Percentiles rank a stretch among this genome's conserved stretches.
phyloP scores from a whole-genome alignment of 2,888 invertebrate species.

The Siphonodentalium dalli region DNA sequence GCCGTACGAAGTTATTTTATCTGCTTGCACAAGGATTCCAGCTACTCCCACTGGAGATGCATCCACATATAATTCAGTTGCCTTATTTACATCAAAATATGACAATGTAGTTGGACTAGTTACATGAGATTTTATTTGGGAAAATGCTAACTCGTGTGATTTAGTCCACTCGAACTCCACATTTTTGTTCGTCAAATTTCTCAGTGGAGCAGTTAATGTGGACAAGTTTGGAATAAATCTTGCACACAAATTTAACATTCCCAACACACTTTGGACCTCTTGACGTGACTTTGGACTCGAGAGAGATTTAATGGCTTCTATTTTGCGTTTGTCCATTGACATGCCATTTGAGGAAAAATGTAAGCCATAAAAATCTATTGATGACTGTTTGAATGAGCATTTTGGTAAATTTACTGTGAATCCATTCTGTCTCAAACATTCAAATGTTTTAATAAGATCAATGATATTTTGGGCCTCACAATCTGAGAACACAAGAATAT shows the following conservation, averaged over 20 bases:
- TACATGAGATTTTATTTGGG: constrained; percentile 19
- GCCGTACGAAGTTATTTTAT: constrained; percentile 16
- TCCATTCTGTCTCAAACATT: no score
- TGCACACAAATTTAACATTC: constrained; percentile 19
- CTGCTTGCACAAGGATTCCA: constrained; percentile 25
- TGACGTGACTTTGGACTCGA: no score
- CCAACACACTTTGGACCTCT: no score
- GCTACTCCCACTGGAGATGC: constrained; percentile 29
- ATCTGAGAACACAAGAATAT: no score
- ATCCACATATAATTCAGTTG: constrained; percentile 25
- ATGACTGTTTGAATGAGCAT: no score
- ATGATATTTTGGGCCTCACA: no score
- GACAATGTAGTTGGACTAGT: constrained; percentile 9
- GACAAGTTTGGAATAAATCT: constrained; percentile 27
- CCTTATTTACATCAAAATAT: constrained; percentile 20
- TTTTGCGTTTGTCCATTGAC: no score
- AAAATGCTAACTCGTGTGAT: constrained; percentile 14
- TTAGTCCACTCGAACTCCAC: constrained; percentile 16
- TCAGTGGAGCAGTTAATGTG: constrained; percentile 18
- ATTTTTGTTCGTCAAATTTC: constrained; percentile 21
- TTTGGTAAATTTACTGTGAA: no score
- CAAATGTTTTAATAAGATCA: no score
- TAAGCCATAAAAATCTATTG: no score
- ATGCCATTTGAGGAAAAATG: no score
- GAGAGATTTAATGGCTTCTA: no score